These are phyloP conservation scores for Orthosia incerta DNA, from an alignment of 2,888 invertebrate genomes.

Conservation along the genomic window DNA sequence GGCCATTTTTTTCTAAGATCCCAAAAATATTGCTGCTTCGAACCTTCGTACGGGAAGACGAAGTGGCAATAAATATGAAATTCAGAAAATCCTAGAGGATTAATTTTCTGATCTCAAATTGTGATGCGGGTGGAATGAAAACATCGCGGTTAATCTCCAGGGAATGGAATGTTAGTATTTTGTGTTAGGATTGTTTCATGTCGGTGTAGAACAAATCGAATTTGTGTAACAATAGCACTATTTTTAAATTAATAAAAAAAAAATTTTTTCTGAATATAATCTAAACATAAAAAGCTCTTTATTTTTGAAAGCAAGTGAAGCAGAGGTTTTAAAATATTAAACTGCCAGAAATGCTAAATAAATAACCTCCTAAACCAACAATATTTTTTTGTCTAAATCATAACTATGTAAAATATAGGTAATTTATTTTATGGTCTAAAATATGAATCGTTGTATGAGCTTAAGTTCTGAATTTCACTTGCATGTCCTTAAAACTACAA, in stretches of 20 bases:
- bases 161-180: slow-evolving; percentile 42
- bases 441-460: too few species aligned
- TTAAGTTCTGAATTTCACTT: too few species aligned
- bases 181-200: slow-evolving; percentile 31
- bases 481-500: too few species aligned
- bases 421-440: neutral
- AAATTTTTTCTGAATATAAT: too few species aligned
- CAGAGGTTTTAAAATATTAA: too few species aligned
- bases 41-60: slow-evolving; percentile 35
- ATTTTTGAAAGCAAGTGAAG: too few species aligned
- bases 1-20: slow-evolving; percentile 63
- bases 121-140: slow-evolving; percentile 56
- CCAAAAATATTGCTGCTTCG: slow-evolving; percentile 60
- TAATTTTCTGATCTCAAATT: slow-evolving; percentile 69
- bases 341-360: too few species aligned
- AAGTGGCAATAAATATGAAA: slow-evolving; percentile 65
- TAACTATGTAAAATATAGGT: too few species aligned
- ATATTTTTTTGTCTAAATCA: too few species aligned
- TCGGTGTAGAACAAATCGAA: slow-evolving; percentile 22
- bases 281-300: too few species aligned
- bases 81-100: slow-evolving; percentile 65
- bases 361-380: too few species aligned
- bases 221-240: neutral
- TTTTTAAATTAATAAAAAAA: neutral
- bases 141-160: slow-evolving; percentile 44